Evolutionary conservation across 2,113 vertebrate species (phyloP), one percentile per base, ranked within the genome.

Genomic region (Arothron firmamentum): DNA sequence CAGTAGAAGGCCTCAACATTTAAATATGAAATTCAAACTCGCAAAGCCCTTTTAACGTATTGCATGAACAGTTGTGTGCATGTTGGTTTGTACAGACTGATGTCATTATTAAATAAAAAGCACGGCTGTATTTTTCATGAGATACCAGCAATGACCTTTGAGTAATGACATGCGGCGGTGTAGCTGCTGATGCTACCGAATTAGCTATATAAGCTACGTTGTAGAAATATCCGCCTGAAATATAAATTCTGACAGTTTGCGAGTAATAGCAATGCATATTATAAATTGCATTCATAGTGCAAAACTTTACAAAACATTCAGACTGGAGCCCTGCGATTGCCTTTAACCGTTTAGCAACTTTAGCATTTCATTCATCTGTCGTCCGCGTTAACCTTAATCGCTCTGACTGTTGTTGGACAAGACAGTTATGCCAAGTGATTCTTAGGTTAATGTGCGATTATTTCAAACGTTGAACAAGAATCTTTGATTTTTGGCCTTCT

Each of bases 141-240:
- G 76, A 47, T 67, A 65, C 31, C 49, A 16, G 42, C 1, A 77
- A 91, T 92, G 91, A 92, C 91, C 91, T 92, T 88, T 91, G 49
- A 66, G 78, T 82, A 87, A 88, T 79, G 86, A 85, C 83, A 85
- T 85, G 77, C 73, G 83, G 78, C 66, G 70, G 41, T 50, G 34
- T 38, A 10, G 11, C 34, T 52, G 45, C 57, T 58, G 41, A 25
- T 49, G 18, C n/a, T 16, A 60, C 63, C 67, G 69, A 16, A 20
- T 42, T 66, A 71, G 69, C 72, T 43, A 46, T 23, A 48, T 41
- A 13, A 13, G 49, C 8, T 43, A 59, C 9, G 21, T 6, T 43
- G 16, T 7, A 21, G 53, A 23, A 2, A 46, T 1, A 3, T 53
- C 7, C 5, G 0, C 31, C 28, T 9, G 6, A 0, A 0, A 25